Percentiles rank a stretch among this genome's conserved stretches.
These are phyloP conservation scores for Aphidius colemani DNA, from an alignment of 2,888 invertebrate genomes.

Conservation along the genomic window DNA sequence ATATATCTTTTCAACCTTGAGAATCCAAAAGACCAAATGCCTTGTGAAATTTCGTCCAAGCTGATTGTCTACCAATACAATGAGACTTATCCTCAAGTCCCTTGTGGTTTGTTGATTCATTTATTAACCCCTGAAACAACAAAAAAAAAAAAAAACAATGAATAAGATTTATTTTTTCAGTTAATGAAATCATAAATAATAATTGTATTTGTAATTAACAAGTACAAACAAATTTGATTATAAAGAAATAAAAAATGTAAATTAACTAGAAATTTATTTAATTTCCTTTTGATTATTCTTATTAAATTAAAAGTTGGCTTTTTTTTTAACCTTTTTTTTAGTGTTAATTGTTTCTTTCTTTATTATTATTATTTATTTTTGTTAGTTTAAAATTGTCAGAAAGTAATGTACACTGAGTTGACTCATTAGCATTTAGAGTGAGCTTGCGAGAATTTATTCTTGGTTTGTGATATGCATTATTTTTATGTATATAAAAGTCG, in stretches of 20 bases:
- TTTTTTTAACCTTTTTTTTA: background rate
- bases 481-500: too few species aligned
- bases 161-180: too few species aligned
- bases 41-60: slow-evolving; percentile 12
- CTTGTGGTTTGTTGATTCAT: slow-evolving; percentile 21
- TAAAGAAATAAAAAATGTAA: background rate
- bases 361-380: background rate
- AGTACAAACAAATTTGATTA: too few species aligned
- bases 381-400: slow-evolving; percentile 10
- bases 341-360: slow-evolving; percentile 3
- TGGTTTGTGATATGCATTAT: slow-evolving; percentile 47
- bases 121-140: background rate
- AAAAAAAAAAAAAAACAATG: too few species aligned
- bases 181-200: too few species aligned
- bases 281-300: slow-evolving; percentile 11
- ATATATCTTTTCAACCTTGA: slow-evolving; percentile 8
- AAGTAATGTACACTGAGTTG: slow-evolving; percentile 21
- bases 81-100: slow-evolving; percentile 11
- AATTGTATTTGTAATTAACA: too few species aligned
- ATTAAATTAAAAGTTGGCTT: background rate
- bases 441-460: slow-evolving; percentile 47
- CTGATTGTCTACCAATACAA: background rate
- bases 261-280: slow-evolving; percentile 4
- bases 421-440: slow-evolving; percentile 53
- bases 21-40: slow-evolving; percentile 10